Base-by-base conservation (phyloP, 2,797 vertebrate genomes). In the Trichosurus vulpecula region DNA sequence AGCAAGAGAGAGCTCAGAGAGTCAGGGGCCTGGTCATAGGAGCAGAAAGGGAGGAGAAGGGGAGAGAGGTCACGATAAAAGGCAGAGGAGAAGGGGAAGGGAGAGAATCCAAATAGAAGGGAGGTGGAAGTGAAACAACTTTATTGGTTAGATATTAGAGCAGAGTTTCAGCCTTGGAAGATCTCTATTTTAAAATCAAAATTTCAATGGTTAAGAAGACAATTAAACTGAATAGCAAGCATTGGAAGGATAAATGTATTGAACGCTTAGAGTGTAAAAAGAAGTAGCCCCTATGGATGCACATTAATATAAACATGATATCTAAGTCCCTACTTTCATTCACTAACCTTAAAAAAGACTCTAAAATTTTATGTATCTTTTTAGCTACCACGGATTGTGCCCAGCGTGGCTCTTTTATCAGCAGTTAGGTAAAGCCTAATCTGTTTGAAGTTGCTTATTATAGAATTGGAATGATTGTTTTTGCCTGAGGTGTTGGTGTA, bases 401-500 rank as follows among this genome's bases (percentile, higher is more conserved):
- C 90, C 93, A 27, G 19, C 13, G 51, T 41, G 25, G 47, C n/a
- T 95, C 91, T 95, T 91, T 92, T 52, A 53, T 91, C 53, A 94
- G 9, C 81, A 90, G 14, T 25, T 95, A 96, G 58, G 53, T 58
- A 95, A 98, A 97, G 58, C n/a, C 74, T 91, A 57, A 89, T 57
- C 91, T 47, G 11, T 90, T 94, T 97, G 96, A 87, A 95, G 93
- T 95, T 61, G 29, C 52, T 54, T 97, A 74, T 95, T 94, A 94
- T 0, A 96, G 89, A 94, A 57, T 1, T 93, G 27, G 30, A 97
- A 96, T 9, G 47, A 54, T 16, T 92, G 89, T 11, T 95, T 94
- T 95, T 97, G 95, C 54, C 92, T 93, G 90, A 97, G 93, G 96
- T 96, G 92, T 93, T 52, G 57, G 92, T 94, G 41, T 94, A 54